Evolutionary conservation across 2,888 invertebrate genomes (phyloP).

Genomic region (Lottia gigantea): DNA sequence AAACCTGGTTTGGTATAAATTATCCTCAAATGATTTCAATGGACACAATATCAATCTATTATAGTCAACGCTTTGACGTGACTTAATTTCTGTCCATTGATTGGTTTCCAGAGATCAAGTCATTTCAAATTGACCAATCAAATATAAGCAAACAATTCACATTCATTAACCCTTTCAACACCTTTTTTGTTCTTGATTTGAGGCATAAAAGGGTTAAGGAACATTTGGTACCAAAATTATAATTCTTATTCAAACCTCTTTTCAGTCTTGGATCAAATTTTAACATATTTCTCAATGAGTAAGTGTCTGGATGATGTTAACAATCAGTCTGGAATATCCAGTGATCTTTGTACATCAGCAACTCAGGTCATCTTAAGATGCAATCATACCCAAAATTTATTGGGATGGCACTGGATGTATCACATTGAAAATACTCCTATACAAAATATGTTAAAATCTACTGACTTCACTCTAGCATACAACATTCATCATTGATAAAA

Average conservation of each 20-base stretch:
- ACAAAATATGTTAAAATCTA: constrained; percentile 22
- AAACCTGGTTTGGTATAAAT: constrained; percentile 16
- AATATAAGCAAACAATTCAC: constrained; percentile 3
- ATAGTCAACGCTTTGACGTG: constrained; percentile 6
- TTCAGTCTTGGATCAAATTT: background rate
- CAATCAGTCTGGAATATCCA: no score
- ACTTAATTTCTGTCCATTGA: constrained; percentile 6
- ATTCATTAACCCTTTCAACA: background rate
- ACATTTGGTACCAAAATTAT: background rate
- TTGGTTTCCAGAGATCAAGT: constrained; percentile 8
- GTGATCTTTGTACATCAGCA: no score
- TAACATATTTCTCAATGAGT: no score
- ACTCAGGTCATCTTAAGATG: no score
- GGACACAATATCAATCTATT: constrained; percentile 13
- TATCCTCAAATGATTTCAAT: constrained; percentile 1
- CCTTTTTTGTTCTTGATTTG: background rate
- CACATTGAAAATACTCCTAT: no score
- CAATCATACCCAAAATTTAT: no score
- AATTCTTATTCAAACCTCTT: background rate
- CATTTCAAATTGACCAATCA: constrained; percentile 11
- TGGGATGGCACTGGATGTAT: no score
- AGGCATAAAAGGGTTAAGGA: background rate
- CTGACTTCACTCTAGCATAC: constrained; percentile 16
- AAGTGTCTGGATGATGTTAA: no score
- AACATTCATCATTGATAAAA: constrained; percentile 18